Evolutionary conservation across 2,113 vertebrate genomes (phyloP).

Genomic region (Bungarus multicinctus): DNA sequence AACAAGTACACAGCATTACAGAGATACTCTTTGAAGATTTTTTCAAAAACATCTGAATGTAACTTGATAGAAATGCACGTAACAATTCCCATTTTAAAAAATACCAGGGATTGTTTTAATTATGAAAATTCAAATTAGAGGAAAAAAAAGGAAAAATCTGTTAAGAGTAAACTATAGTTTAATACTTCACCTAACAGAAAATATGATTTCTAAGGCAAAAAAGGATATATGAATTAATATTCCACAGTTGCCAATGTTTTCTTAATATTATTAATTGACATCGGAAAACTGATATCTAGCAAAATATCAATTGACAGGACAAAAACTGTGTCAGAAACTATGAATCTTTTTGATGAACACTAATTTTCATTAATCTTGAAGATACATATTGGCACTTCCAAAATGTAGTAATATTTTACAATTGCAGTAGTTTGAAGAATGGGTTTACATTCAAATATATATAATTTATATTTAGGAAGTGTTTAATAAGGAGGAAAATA

Average conservation of each 20-base stretch:
- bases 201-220: background rate
- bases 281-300: background rate
- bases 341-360: background rate
- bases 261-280: no score
- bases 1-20: background rate
- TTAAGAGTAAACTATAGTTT: background rate
- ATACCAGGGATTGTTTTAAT: background rate
- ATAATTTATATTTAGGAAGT: background rate
- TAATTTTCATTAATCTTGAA: background rate
- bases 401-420: background rate
- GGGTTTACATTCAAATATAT: background rate
- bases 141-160: background rate
- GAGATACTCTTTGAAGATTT: background rate
- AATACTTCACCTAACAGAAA: background rate
- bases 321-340: background rate
- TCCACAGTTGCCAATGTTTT: background rate
- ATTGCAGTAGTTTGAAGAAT: background rate
- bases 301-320: background rate
- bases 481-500: background rate
- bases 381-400: background rate
- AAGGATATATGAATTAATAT: background rate
- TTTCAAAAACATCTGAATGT: background rate
- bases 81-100: slow-evolving; percentile 1
- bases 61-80: background rate
- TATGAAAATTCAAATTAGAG: background rate